Base-by-base conservation (phyloP, 2,888 invertebrate species). In the Chironomus riparius region DNA sequence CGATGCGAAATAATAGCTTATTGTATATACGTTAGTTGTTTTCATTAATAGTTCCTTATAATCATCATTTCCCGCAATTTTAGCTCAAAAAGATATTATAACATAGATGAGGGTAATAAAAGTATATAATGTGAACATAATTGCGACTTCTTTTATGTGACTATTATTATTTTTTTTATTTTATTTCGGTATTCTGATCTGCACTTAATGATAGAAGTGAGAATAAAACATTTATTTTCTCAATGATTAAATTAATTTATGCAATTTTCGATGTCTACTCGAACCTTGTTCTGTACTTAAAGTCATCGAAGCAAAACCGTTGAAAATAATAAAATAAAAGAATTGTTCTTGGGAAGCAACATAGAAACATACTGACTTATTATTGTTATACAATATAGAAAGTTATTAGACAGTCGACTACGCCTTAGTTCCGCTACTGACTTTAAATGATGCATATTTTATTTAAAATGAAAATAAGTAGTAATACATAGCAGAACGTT, bases 391-490 rank as follows among this genome's bases (percentile, higher is more conserved):
- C 56, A 18, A 65, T 22, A 65, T 65, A 65, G 65, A 65, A 65
- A 65, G 22, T 21, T 21, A 65, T 65, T 65, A 65, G 65, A 65
- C 65, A 65, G 22, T 65, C 65, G 21, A 65, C 65, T 65, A 65
- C 65, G 65, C 24, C 65, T 65, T 65, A 65, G 65, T 65, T 65
- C 65, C 65, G 65, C 65, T 65, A 65, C 65, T 65, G 65, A 65
- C 65, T 65, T 22, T 65, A 65, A 65, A 65, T 65, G 65, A 65
- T 65, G 65, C 65, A 65, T 65, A 65, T 22, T 65, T 65, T 21
- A 65, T 21, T 65, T 65, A 22, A 21, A 24, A 65, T 65, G 21
- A 24, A 24, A 65, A 24, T 13, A 24, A 65, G 7, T 18, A 56
- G 56, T 56, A 56, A 18, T 15, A 56, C n/a, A 56, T 56, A 18